Percentiles rank a stretch among this genome's conserved stretches.
These are phyloP conservation scores for Pitangus sulphuratus DNA, from an alignment of 2,797 vertebrate genomes.

Conservation along the genomic window DNA sequence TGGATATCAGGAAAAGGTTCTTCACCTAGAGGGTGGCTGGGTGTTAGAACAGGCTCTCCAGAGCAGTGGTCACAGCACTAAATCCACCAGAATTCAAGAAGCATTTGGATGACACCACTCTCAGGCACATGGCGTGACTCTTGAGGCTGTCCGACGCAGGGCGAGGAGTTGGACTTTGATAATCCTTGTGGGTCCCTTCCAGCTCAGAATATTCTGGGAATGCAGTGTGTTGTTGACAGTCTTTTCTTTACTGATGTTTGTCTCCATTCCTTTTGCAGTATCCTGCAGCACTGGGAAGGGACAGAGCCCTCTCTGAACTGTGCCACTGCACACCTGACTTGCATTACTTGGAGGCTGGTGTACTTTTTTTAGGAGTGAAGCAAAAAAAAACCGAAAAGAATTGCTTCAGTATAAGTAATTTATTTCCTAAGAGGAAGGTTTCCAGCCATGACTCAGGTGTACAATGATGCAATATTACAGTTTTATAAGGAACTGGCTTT, in stretches of 20 bases:
- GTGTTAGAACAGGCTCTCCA: not conserved
- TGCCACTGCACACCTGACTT: not conserved
- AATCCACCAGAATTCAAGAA: not conserved
- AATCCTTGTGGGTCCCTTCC: not conserved
- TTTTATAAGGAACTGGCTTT: not conserved
- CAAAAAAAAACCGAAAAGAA: not conserved
- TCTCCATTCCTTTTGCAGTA: not conserved
- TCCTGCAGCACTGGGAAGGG: not conserved
- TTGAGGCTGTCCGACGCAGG: not conserved
- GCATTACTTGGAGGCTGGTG: not conserved
- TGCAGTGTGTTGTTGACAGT: not conserved
- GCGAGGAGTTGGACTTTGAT: not conserved
- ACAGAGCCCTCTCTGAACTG: not conserved
- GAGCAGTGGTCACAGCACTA: not conserved
- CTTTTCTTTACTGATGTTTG: not conserved
- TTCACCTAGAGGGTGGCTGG: rapidly evolving
- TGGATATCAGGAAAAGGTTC: not conserved
- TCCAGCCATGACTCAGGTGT: not conserved
- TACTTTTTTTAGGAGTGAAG: not conserved
- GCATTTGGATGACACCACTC: rapidly evolving
- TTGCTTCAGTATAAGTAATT: not conserved
- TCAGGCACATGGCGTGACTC: rapidly evolving
- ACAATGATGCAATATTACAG: not conserved
- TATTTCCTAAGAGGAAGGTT: not conserved
- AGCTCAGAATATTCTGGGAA: not conserved